phyloP scores from a whole-genome alignment of 2,113 vertebrate species.

The Eclectus roratus region DNA sequence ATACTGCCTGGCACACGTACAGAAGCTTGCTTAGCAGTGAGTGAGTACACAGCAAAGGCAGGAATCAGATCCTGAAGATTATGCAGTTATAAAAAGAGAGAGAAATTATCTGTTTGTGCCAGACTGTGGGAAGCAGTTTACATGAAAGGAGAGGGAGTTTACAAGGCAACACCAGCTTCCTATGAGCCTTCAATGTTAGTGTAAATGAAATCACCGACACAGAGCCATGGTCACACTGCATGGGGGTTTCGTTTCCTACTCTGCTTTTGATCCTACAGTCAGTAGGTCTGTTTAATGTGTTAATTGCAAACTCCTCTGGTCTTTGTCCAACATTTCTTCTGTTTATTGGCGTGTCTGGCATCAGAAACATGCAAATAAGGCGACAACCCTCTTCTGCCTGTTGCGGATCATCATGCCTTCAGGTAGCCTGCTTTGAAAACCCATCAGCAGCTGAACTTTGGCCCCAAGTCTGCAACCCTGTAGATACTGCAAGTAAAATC shows the following conservation, averaged over 20 bases:
- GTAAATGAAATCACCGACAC: neutral
- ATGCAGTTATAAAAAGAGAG: neutral
- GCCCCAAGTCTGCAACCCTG: neutral
- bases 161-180: neutral
- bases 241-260: neutral
- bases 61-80: neutral
- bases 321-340: neutral
- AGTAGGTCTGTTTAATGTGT: neutral
- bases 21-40: conserved; percentile 13
- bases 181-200: neutral
- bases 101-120: conserved; percentile 15
- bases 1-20: neutral
- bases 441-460: neutral
- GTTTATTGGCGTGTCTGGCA: neutral
- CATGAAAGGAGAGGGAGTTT: conserved; percentile 13
- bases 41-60: neutral
- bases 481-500: neutral
- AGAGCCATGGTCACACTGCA: neutral
- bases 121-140: conserved; percentile 20
- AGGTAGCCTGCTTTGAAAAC: neutral
- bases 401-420: fast-evolving
- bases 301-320: conserved; percentile 51
- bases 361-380: neutral
- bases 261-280: conserved; percentile 6
- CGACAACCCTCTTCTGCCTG: fast-evolving